Conservation (phyloP, 37 sponge, comb jelly and placozoan species). For the Halichondria panicea region DNA sequence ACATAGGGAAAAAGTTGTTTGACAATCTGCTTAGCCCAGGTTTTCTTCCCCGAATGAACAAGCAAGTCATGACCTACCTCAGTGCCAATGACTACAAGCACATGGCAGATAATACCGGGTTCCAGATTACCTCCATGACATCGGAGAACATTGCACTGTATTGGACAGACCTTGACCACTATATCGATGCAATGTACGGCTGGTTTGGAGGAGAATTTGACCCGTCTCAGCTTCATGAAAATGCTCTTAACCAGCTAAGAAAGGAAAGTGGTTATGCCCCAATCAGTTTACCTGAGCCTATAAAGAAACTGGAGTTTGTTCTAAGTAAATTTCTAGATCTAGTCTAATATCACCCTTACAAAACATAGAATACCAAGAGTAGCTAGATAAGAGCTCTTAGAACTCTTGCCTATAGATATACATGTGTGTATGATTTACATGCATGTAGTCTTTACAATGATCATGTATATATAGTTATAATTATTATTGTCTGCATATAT, state of each 20-base stretch:
- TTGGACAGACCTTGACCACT: neutral
- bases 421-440: too few species aligned
- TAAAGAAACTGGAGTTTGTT: neutral
- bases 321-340: neutral
- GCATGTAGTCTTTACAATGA: too few species aligned
- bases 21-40: neutral
- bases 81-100: neutral
- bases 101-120: neutral
- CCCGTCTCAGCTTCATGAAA: neutral
- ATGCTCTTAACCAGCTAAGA: neutral
- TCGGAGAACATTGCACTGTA: neutral
- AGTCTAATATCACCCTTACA: too few species aligned
- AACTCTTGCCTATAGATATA: too few species aligned
- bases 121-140: neutral
- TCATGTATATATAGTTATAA: too few species aligned
- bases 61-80: neutral
- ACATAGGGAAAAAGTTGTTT: neutral
- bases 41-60: neutral
- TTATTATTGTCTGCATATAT: too few species aligned
- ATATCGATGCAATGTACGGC: neutral
- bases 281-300: neutral
- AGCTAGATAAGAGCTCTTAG: too few species aligned
- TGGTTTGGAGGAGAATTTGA: neutral
- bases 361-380: too few species aligned
- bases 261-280: neutral